Evolutionary conservation across 1,140 invertebrate species (phyloP).

Genomic region (Formica exsecta): DNA sequence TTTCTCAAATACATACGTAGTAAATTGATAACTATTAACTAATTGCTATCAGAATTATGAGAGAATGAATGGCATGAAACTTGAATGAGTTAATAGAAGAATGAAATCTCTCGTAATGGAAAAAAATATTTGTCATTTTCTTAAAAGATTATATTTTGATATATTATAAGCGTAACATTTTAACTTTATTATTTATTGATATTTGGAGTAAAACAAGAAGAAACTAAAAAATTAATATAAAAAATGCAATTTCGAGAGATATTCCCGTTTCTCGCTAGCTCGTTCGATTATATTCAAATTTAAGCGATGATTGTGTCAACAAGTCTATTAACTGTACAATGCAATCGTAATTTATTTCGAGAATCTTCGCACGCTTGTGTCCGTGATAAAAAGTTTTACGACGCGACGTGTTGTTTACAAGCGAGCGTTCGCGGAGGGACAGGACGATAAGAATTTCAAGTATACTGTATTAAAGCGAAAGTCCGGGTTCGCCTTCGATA

Average conservation of each 20-base stretch:
- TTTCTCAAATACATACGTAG: background rate
- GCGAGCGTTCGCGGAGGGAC: background rate
- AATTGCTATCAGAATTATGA: background rate
- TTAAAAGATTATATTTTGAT: background rate
- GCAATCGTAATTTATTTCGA: slow-evolving; percentile 46
- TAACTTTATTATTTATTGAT: background rate
- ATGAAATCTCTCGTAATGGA: background rate
- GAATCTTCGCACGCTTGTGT: slow-evolving; percentile 28
- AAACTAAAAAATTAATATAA: background rate
- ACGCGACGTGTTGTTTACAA: slow-evolving; percentile 27
- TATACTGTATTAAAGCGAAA: slow-evolving; percentile 24
- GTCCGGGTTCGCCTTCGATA: slow-evolving; percentile 24
- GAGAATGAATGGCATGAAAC: background rate
- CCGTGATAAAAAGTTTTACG: slow-evolving; percentile 49
- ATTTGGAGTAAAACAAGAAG: background rate
- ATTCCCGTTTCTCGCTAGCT: background rate
- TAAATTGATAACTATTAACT: background rate
- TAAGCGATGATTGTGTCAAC: slow-evolving; percentile 43
- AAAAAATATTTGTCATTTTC: background rate
- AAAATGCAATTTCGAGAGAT: background rate
- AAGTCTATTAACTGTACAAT: slow-evolving; percentile 39
- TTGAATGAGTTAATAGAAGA: background rate
- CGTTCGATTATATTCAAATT: background rate
- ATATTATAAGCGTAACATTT: background rate
- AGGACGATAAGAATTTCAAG: background rate